These are phyloP conservation scores for Netelia inedita DNA, from an alignment of 2,888 invertebrate species.

Conservation along the genomic window DNA sequence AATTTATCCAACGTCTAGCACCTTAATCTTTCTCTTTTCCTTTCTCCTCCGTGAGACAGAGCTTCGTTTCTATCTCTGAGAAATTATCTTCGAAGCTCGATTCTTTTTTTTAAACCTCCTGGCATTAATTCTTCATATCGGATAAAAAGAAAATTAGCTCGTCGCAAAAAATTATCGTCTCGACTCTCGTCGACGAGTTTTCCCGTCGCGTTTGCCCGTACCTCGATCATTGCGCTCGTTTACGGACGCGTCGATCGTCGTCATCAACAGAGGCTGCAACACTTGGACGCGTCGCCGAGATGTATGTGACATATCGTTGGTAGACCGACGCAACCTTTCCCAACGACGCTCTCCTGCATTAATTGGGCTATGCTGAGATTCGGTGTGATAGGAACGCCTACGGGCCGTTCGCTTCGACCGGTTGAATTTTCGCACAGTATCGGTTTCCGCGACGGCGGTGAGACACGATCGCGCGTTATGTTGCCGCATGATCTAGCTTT, in stretches of 20 bases:
- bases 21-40: no score
- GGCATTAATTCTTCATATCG: no score
- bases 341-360: constrained; percentile 78
- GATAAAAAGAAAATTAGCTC: no score
- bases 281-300: constrained; percentile 87
- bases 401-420: constrained; percentile 73
- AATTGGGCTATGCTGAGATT: constrained; percentile 84
- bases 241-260: not conserved
- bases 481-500: constrained; percentile 89
- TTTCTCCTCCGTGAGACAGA: no score
- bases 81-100: no score
- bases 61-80: no score
- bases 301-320: constrained; percentile 87
- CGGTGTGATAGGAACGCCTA: constrained; percentile 86
- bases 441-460: constrained; percentile 82
- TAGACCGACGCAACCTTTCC: constrained; percentile 85
- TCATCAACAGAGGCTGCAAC: constrained; percentile 87
- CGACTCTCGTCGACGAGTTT: no score
- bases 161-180: no score
- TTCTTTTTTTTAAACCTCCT: no score
- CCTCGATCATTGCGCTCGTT: no score
- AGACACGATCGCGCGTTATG: constrained; percentile 86
- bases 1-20: no score
- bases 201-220: no score
- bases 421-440: constrained; percentile 77